These are phyloP conservation scores for Atethmia centrago DNA, from an alignment of 2,888 invertebrate species.

Conservation along the genomic window DNA sequence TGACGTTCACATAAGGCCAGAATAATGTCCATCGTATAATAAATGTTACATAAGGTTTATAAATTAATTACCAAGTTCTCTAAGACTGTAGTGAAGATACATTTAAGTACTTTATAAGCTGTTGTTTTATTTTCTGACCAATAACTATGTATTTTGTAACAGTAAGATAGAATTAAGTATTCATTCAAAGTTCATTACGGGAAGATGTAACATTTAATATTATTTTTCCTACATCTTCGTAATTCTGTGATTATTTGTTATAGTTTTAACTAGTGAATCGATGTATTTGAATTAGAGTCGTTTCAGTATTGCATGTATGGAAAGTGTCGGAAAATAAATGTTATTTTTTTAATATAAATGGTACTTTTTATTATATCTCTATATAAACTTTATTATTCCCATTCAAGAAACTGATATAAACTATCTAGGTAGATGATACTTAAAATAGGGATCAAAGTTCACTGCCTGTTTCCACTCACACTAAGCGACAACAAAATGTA, in stretches of 20 bases:
- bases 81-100: slow-evolving; percentile 84
- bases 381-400: not conserved
- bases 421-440: not conserved
- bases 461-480: too few relatives aligned
- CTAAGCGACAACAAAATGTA: too few relatives aligned
- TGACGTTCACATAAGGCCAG: slow-evolving; percentile 63
- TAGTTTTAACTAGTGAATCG: slow-evolving; percentile 84
- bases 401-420: not conserved
- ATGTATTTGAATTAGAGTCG: slow-evolving; percentile 82
- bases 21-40: slow-evolving; percentile 67
- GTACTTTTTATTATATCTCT: slow-evolving; percentile 3
- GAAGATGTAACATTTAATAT: slow-evolving; percentile 82
- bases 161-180: slow-evolving; percentile 84
- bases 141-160: slow-evolving; percentile 84
- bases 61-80: slow-evolving; percentile 74
- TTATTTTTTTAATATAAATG: slow-evolving; percentile 83
- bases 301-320: slow-evolving; percentile 88
- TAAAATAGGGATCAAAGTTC: too few relatives aligned
- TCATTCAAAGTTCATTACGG: slow-evolving; percentile 83
- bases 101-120: slow-evolving; percentile 78
- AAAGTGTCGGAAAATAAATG: slow-evolving; percentile 88
- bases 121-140: slow-evolving; percentile 89
- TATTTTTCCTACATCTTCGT: slow-evolving; percentile 85
- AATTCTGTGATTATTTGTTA: slow-evolving; percentile 89
- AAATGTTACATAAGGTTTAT: slow-evolving; percentile 69